Evolutionary conservation across 2,888 invertebrate species (phyloP).

Genomic region (Drosophila trichaetosa): DNA sequence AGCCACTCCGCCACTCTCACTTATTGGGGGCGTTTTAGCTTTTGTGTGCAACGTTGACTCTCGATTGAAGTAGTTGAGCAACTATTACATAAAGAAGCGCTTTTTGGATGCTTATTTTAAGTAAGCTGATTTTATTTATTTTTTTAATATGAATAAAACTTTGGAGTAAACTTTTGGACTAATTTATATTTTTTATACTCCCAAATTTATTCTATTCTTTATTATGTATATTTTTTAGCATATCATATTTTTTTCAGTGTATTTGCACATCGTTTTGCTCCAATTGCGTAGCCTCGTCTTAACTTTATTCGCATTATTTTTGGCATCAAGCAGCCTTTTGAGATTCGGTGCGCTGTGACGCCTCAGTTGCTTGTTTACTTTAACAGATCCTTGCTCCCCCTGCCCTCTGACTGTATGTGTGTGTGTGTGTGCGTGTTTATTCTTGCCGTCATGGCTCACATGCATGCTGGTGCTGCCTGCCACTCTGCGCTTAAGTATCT

Average conservation of each 20-base stretch:
- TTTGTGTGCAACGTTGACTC: neutral
- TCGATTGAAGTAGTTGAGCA: neutral
- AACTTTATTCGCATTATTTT: constrained; percentile 63
- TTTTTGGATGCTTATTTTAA: neutral
- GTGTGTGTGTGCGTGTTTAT: constrained; percentile 29
- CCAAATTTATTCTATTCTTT: neutral
- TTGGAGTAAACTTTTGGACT: neutral
- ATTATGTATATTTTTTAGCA: neutral
- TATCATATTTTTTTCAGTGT: constrained; percentile 13
- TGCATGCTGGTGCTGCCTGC: constrained; percentile 27
- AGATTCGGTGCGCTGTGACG: constrained; percentile 65
- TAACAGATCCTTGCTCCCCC: constrained; percentile 4
- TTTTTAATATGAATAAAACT: neutral
- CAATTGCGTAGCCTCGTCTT: constrained; percentile 40
- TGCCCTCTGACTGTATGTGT: constrained; percentile 4
- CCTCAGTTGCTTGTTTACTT: constrained; percentile 43
- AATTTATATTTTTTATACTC: neutral
- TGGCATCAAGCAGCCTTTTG: constrained; percentile 72
- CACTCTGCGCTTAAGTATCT: constrained; percentile 70
- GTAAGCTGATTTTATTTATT: neutral
- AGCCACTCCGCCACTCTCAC: constrained; percentile 13
- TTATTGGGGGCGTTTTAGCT: neutral
- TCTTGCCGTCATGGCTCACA: constrained; percentile 36
- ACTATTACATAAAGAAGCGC: neutral
- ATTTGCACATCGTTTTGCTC: constrained; percentile 25